Evolutionary conservation across 2,888 invertebrate species (phyloP), one percentile per base, ranked within the genome.

Genomic region (Antitype chi): DNA sequence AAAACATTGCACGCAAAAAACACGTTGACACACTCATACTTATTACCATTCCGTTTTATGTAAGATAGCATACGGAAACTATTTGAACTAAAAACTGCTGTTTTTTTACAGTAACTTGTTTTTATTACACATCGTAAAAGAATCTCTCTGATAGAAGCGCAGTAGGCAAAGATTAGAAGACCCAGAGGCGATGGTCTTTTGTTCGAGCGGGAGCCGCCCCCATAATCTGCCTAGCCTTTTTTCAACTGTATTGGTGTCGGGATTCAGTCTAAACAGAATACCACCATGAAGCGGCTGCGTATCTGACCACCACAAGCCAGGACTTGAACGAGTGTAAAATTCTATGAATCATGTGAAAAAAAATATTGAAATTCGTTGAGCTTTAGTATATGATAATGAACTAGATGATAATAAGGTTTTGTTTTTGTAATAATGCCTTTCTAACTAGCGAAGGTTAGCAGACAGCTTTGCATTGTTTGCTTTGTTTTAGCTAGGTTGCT

Each of bases 81-180:
- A 78, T 86, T 81, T 72, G 43, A 84, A 83, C 73, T 82, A 70
- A 74, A 84, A 81, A 70, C 69, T 47, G 25, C 63, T 68, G 66
- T 63, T 59, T 82, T 83, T 78, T 71, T 80, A 55, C 77, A 69
- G 72, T 77, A 84, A 79, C 84, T 83, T 85, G 75, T 87, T 89
- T 90, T 90, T 89, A 90, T 85, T 86, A 84, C 84, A 80, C 81
- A 75, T 87, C 85, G 85, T 86, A 86, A 89, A 86, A 86, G 82
- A 88, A 83, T 89, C 85, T 85, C 81, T 81, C 80, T 76, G 81
- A 79, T 85, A 79, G 82, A 80, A 85, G 77, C 62, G 71, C 80
- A 83, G 72, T 76, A 28, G 28, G 0, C 84, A 84, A 57, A 86
- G 85, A 86, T 64, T 76, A 13, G 2, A n/a, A 11, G 11, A 20